These are phyloP conservation scores for Scelioninae gen. 2 DNA, from an alignment of 2,888 invertebrate species.

Conservation along the genomic window DNA sequence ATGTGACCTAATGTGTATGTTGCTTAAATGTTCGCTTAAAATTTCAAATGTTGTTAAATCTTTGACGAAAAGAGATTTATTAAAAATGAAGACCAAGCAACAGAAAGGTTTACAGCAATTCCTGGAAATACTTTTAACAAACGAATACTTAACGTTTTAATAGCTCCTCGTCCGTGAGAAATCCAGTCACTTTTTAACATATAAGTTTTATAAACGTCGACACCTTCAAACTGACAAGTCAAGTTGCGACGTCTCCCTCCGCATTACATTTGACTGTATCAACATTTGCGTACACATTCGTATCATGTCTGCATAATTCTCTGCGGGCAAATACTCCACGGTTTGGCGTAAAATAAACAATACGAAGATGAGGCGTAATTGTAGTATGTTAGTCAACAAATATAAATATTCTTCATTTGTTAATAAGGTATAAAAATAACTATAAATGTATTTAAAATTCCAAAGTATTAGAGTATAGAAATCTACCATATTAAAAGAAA, in stretches of 20 bases:
- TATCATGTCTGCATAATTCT: conserved; percentile 38
- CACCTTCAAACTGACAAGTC: conserved; percentile 15
- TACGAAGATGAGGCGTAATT: conserved; percentile 13
- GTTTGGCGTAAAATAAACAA: conserved; percentile 23
- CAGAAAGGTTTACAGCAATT: not conserved
- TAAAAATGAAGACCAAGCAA: too few relatives aligned
- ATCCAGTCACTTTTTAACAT: conserved; percentile 2
- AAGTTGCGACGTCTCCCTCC: conserved; percentile 68
- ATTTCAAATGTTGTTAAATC: too few relatives aligned
- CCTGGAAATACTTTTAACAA: not conserved
- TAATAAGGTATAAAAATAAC: too few relatives aligned
- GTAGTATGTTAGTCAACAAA: conserved; percentile 17
- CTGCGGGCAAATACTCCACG: conserved; percentile 23
- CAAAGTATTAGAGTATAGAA: too few relatives aligned
- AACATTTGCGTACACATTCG: conserved; percentile 63
- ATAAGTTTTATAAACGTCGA: conserved; percentile 13
- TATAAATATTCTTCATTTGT: too few relatives aligned
- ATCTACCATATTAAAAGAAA: too few relatives aligned
- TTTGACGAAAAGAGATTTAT: too few relatives aligned
- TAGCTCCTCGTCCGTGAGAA: not conserved
- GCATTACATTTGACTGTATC: conserved; percentile 71
- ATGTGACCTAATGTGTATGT: too few relatives aligned
- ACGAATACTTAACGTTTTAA: conserved; percentile 1
- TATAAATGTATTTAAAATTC: too few relatives aligned
- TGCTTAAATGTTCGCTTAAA: too few relatives aligned